Percentiles rank a stretch among this genome's conserved stretches.
Conservation (phyloP, 2,797 vertebrate genomes). For the Nannoperca australis region DNA sequence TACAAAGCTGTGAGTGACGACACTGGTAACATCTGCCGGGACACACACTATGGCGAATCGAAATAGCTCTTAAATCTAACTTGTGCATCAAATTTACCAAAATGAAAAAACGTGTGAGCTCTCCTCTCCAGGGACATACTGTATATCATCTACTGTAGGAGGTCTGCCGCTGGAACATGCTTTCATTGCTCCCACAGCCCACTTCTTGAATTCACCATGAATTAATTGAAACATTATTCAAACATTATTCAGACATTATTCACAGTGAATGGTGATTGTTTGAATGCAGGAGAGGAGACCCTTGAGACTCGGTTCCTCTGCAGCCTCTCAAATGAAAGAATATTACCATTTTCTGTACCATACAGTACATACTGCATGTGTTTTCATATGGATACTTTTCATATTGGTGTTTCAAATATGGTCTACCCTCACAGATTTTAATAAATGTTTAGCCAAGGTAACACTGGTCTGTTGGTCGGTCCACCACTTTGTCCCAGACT, state of each 20-base stretch:
- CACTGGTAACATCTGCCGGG: too few species aligned
- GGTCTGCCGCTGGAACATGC: background rate
- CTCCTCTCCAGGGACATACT: too few species aligned
- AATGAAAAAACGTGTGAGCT: too few species aligned
- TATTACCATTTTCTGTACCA: background rate
- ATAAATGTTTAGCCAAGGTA: too few species aligned
- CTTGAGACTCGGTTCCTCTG: background rate
- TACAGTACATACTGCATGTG: background rate
- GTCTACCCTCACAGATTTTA: too few species aligned
- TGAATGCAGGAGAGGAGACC: background rate
- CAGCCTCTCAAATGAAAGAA: background rate
- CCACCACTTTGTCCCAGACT: background rate
- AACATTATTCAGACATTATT: slow-evolving; percentile 15
- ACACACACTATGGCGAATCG: too few species aligned
- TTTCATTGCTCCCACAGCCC: background rate
- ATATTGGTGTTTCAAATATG: background rate
- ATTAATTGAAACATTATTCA: background rate
- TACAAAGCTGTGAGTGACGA: too few species aligned
- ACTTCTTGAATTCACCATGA: background rate
- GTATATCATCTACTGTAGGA: background rate
- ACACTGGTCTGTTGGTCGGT: background rate
- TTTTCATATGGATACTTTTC: slow-evolving; percentile 4
- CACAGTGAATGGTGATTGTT: background rate
- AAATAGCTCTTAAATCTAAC: too few species aligned
- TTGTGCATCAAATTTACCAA: too few species aligned